A percentile compares a stretch with the other conserved stretches of the same genome.
phyloP scores from a whole-genome alignment of 2,113 vertebrate species.

The Mormyrus lacerda region DNA sequence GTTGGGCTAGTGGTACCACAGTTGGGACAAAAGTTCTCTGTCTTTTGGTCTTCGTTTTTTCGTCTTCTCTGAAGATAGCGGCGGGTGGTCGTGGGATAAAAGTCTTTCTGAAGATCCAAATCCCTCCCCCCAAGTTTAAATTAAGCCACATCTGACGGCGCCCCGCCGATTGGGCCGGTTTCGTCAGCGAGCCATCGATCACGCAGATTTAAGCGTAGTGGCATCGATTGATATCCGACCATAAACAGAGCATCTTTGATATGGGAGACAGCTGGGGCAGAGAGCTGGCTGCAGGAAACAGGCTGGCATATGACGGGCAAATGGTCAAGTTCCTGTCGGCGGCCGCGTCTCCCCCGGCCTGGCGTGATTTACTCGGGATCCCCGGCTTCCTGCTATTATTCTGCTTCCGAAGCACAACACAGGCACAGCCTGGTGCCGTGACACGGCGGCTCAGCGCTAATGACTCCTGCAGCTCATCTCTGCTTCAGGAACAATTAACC shows the following conservation, averaged over 20 bases:
- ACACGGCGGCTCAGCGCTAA: constrained; percentile 47
- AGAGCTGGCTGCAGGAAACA: constrained; percentile 46
- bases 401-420: constrained; percentile 55
- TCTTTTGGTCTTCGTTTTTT: neutral
- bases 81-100: constrained; percentile 57
- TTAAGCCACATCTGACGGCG: constrained; percentile 59
- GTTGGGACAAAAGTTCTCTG: neutral
- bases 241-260: constrained; percentile 67
- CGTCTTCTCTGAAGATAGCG: constrained; percentile 42
- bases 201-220: constrained; percentile 47
- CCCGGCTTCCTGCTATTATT: constrained; percentile 62
- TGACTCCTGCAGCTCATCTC: constrained; percentile 42
- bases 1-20: neutral
- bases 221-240: constrained; percentile 67
- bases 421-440: constrained; percentile 40
- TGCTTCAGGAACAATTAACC: constrained; percentile 40
- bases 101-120: neutral
- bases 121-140: constrained; percentile 55
- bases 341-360: constrained; percentile 42
- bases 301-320: constrained; percentile 48
- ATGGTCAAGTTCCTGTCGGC: constrained; percentile 55
- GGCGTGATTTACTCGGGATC: constrained; percentile 56
- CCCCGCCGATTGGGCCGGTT: constrained; percentile 55
- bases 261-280: constrained; percentile 57
- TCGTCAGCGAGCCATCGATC: constrained; percentile 64